phyloP scores from a whole-genome alignment of 2,888 invertebrate species.

The Tetanocera ferruginea region DNA sequence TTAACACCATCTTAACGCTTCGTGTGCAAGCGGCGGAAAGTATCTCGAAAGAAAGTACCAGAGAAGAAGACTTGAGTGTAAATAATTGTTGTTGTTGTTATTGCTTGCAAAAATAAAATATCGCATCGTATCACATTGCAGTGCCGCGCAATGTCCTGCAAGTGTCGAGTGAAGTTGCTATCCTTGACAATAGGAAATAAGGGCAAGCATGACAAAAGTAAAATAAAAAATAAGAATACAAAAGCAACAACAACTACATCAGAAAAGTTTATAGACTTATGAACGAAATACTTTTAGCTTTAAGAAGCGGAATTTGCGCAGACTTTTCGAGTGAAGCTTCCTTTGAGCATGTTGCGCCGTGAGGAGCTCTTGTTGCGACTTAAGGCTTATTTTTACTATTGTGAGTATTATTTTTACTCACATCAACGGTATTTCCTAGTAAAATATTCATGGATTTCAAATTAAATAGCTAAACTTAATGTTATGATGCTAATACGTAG shows the following conservation, averaged over 20 bases:
- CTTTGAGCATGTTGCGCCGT: background rate
- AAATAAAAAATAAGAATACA: background rate
- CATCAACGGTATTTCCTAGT: background rate
- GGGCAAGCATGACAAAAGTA: background rate
- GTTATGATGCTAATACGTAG: background rate
- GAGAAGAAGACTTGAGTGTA: background rate
- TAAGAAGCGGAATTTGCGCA: conserved; percentile 20
- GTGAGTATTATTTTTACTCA: too few relatives aligned
- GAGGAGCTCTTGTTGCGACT: background rate
- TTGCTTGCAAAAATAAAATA: conserved; percentile 2
- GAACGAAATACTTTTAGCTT: conserved; percentile 25
- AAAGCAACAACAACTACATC: background rate
- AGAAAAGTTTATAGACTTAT: conserved; percentile 8
- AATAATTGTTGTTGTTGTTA: background rate
- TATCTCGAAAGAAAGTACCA: background rate
- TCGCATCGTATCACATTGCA: conserved; percentile 10
- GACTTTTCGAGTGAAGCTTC: conserved; percentile 1
- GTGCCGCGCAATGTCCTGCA: background rate
- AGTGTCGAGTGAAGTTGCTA: conserved; percentile 30
- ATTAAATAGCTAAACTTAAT: background rate
- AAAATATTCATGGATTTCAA: conserved; percentile 4
- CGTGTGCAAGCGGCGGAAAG: background rate
- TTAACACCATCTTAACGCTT: conserved; percentile 36
- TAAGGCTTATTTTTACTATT: too few relatives aligned
- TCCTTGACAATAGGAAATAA: conserved; percentile 1